Evolutionary conservation across 2,797 vertebrate genomes (phyloP), one percentile per base, ranked within the genome.

Genomic region (Tenualosa ilisha): DNA sequence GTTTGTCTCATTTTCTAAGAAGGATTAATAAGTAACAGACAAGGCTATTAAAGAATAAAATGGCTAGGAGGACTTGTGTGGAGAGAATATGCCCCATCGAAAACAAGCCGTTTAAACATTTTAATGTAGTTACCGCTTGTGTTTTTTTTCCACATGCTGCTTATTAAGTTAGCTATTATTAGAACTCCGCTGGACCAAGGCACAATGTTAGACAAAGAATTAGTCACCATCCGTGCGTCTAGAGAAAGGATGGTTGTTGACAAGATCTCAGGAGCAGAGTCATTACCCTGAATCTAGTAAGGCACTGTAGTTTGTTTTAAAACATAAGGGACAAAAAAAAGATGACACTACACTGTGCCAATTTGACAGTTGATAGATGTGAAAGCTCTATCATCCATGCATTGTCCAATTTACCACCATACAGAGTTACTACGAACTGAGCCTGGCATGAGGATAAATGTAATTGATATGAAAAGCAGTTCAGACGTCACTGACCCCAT

Each of bases 81-180:
- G 15, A 17, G 2, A 43, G 68, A 68, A 68, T 26, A 43, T 4
- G 37, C 68, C 68, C 26, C 13, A 75, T 31, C 13, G 26, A 72
- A 12, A 43, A 20, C 68, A 72, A 72, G 65, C 26, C 65, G 13
- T 50, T 87, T 83, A 84, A 17, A 51, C 40, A 20, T 53, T 85
- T 85, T 87, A 83, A 87, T 87, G 22, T 81, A 15, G 86, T 88
- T 87, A 68, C 51, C 82, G 6, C 54, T 26, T 65, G 43, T 75
- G 56, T 84, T 40, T 75, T 75, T 40, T 72, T 75, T 31, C 31
- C 40, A 68, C 43, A 43, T 82, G 46, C 82, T 75, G 37, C 75
- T 79, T 50, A 88, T 89, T 84, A 86, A 51, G 87, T 90, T 83
- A 85, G 43, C 82, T 87, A 81, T 72, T 82, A 85, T 86, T 86